Evolutionary conservation across 2,888 invertebrate species (phyloP).

Genomic region (Aphodius sticticus): DNA sequence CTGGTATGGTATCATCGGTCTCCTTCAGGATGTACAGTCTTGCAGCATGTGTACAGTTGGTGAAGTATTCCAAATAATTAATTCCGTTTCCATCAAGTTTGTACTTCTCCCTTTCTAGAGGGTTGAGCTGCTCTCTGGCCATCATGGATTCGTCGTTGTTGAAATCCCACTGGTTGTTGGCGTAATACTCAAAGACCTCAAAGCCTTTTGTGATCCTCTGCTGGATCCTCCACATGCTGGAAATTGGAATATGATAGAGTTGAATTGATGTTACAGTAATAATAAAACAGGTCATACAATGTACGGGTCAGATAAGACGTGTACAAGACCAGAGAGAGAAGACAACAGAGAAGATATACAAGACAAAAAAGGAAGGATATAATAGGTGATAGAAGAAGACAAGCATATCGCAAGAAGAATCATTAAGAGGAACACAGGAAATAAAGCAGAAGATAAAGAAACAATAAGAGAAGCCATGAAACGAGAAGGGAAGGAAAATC

Average conservation of each 20-base stretch:
- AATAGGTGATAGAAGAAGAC: too few relatives aligned
- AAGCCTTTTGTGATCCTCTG: constrained; percentile 85
- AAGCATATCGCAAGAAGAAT: too few relatives aligned
- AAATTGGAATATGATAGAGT: constrained; percentile 10
- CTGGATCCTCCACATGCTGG: constrained; percentile 82
- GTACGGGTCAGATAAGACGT: too few relatives aligned
- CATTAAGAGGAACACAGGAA: too few relatives aligned
- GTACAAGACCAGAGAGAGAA: too few relatives aligned
- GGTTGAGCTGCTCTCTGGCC: constrained; percentile 69
- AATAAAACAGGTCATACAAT: too few relatives aligned
- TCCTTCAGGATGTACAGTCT: constrained; percentile 85
- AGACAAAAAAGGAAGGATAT: background rate
- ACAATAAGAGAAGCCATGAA: too few relatives aligned
- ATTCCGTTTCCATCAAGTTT: constrained; percentile 76
- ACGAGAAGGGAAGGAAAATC: too few relatives aligned
- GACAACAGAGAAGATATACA: too few relatives aligned
- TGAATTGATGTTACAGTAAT: background rate
- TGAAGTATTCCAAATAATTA: constrained; percentile 82
- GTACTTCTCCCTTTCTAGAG: constrained; percentile 70
- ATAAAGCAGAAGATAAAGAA: too few relatives aligned
- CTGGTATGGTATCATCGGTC: constrained; percentile 79
- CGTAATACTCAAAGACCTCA: constrained; percentile 91
- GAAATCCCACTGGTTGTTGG: constrained; percentile 92
- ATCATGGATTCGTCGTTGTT: constrained; percentile 72
- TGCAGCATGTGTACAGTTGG: constrained; percentile 81